A percentile compares a stretch with the other conserved stretches of the same genome.
phyloP scores from a whole-genome alignment of 2,888 invertebrate species.

The Coremacera marginata region DNA sequence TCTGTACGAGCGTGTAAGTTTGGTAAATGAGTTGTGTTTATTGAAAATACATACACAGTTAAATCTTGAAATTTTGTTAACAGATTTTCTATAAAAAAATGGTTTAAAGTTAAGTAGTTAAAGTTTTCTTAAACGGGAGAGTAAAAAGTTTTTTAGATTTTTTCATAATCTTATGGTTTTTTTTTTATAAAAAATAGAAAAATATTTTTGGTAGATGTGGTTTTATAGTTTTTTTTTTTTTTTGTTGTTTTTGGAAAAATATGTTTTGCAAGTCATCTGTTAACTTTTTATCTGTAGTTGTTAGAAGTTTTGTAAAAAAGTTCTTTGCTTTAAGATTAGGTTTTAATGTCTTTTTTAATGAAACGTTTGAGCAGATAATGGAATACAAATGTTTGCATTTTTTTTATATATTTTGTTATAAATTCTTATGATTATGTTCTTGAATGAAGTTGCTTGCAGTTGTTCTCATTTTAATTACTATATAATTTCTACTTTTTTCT shows the following conservation, averaged over 20 bases:
- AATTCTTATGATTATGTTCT: conserved; percentile 35
- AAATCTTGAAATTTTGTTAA: neutral
- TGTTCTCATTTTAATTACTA: conserved; percentile 34
- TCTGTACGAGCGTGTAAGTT: no score
- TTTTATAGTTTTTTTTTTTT: conserved; percentile 31
- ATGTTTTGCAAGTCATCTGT: conserved; percentile 5
- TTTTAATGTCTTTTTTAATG: neutral
- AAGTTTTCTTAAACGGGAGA: neutral
- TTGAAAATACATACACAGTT: neutral
- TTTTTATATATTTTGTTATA: conserved; percentile 18
- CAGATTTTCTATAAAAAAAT: neutral
- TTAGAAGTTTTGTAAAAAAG: neutral
- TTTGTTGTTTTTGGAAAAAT: conserved; percentile 22
- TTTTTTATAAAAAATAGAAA: conserved; percentile 11
- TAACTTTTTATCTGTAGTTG: neutral
- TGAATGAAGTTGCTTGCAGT: conserved; percentile 30
- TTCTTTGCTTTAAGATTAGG: neutral
- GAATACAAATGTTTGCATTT: neutral
- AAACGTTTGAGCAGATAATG: conserved; percentile 7
- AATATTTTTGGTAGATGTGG: conserved; percentile 6
- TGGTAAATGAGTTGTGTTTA: no score
- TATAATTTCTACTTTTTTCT: conserved; percentile 46
- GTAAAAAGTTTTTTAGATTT: neutral
- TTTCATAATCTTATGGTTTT: neutral
- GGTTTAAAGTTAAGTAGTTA: neutral